Evolutionary conservation across 2,797 vertebrate species (phyloP).

Genomic region (Passerculus sandwichensis): DNA sequence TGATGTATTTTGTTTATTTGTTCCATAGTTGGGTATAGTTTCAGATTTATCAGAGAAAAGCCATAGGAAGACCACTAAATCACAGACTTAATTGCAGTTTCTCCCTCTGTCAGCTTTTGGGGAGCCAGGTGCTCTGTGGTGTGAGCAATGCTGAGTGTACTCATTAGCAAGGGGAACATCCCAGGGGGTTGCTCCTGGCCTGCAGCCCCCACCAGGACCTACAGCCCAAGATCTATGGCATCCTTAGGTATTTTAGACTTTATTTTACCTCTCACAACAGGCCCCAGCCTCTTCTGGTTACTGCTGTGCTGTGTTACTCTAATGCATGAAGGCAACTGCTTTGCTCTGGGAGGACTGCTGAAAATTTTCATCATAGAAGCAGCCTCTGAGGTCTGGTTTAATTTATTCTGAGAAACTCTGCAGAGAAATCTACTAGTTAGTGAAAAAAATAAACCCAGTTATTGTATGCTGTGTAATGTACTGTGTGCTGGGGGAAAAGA

Average conservation of each 20-base stretch:
- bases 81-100: not conserved
- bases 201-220: not conserved
- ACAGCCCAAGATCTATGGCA: not conserved
- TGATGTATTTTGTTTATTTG: not conserved
- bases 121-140: not conserved
- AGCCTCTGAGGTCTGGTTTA: conserved; percentile 6
- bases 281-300: not conserved
- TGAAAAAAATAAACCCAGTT: not conserved
- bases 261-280: not conserved
- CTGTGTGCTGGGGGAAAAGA: not conserved
- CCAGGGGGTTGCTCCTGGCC: not conserved
- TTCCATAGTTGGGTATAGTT: not conserved
- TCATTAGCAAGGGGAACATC: not conserved
- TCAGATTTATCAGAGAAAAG: conserved; percentile 6
- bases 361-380: not conserved
- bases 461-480: not conserved
- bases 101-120: not conserved
- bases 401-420: conserved; percentile 19
- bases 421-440: not conserved
- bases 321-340: not conserved
- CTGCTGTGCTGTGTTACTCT: not conserved
- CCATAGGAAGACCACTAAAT: not conserved
- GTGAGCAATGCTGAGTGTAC: not conserved
- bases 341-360: not conserved
- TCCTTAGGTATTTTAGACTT: not conserved